These are phyloP conservation scores for Stichodactyla mertensii DNA, from an alignment of 64 coral and sea anemone genomes.

Conservation along the genomic window DNA sequence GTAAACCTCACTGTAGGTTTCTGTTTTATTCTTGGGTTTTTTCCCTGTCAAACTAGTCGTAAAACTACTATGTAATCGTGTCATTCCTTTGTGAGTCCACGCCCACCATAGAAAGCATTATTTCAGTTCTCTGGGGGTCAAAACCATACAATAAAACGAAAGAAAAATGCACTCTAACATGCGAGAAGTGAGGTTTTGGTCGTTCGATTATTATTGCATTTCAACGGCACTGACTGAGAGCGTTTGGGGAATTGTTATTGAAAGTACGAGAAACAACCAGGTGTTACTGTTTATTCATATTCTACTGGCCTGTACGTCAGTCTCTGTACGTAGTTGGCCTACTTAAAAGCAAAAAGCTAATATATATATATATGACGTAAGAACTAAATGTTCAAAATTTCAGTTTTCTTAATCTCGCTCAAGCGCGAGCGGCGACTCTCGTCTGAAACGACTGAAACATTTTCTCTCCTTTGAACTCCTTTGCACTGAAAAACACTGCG, in stretches of 20 bases:
- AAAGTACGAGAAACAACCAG: not conserved
- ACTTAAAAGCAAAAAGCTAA: slow-evolving; percentile 1
- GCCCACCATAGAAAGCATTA: not conserved
- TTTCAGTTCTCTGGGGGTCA: not conserved
- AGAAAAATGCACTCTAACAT: not conserved
- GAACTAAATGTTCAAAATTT: not conserved
- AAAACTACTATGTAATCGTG: not conserved
- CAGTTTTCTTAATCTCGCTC: not conserved
- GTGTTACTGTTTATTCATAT: not conserved
- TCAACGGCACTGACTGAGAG: not conserved
- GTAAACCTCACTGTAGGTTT: not conserved
- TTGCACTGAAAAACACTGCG: not conserved
- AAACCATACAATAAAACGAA: not conserved
- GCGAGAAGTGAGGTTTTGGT: not conserved
- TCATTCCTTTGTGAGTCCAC: not conserved
- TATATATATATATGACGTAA: not conserved
- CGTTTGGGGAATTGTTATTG: not conserved
- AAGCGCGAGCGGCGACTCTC: not conserved
- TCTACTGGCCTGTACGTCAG: not conserved
- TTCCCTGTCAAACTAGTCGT: not conserved
- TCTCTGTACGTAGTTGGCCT: not conserved
- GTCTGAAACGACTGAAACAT: not conserved
- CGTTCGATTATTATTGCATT: not conserved
- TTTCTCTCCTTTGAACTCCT: not conserved
- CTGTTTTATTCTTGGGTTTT: slow-evolving; percentile 10